Conservation (phyloP, 1,140 invertebrate genomes). For the Drosophila mojavensis region DNA sequence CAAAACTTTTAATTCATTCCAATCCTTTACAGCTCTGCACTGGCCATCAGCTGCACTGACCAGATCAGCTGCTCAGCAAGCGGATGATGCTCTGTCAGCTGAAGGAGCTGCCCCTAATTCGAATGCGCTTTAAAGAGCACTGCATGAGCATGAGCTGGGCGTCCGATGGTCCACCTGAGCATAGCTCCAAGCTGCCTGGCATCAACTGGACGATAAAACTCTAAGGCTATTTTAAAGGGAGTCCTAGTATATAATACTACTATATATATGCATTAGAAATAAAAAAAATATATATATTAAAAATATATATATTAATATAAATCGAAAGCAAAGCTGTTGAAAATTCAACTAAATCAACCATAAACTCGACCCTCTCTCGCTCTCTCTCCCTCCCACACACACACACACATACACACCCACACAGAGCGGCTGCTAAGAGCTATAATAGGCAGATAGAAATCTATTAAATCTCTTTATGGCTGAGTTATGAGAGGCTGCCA, state of each 20-base stretch:
- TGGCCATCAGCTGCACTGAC: slow-evolving; percentile 1
- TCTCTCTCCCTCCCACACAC: no score
- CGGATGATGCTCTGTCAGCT: background rate
- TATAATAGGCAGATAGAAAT: slow-evolving; percentile 17
- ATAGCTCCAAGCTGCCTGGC: no score
- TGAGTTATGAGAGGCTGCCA: slow-evolving; percentile 23
- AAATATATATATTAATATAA: background rate
- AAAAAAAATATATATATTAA: slow-evolving; percentile 10
- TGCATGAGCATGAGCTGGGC: background rate
- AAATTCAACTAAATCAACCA: slow-evolving; percentile 50
- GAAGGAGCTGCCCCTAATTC: background rate
- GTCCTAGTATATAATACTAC: no score
- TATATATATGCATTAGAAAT: no score
- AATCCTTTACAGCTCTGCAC: background rate
- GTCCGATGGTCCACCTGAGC: no score
- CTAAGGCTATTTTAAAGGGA: no score
- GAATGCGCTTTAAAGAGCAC: background rate
- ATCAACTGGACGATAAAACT: no score
- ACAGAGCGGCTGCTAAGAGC: background rate
- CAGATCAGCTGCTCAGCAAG: background rate
- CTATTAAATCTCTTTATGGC: slow-evolving; percentile 42
- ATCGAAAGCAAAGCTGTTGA: background rate
- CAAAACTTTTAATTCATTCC: background rate
- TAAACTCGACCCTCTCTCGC: background rate
- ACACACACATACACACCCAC: slow-evolving; percentile 16